A percentile compares a stretch with the other conserved stretches of the same genome.
phyloP scores from a whole-genome alignment of 2,797 vertebrate species.

The Leucoraja ocellata region DNA sequence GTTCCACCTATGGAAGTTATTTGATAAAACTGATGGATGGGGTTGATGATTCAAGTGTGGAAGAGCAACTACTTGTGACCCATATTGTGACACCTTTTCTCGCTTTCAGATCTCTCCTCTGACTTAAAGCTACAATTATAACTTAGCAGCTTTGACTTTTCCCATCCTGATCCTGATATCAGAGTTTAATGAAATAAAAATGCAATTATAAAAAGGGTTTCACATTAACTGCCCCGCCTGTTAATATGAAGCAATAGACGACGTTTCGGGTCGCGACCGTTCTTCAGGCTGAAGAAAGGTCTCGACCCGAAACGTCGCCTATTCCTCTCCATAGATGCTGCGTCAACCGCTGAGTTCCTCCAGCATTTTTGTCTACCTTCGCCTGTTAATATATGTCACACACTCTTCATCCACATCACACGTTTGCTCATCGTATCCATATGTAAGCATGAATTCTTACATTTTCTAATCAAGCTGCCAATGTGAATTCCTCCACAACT shows the following conservation, averaged over 20 bases:
- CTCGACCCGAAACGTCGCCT: no score
- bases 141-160: neutral
- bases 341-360: no score
- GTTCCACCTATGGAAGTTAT: neutral
- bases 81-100: neutral
- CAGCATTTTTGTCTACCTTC: no score
- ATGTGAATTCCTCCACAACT: neutral
- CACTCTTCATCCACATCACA: neutral
- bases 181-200: neutral
- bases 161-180: neutral
- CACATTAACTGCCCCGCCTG: neutral
- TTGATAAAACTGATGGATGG: neutral
- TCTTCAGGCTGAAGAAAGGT: no score
- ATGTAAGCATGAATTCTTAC: neutral
- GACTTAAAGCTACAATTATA: neutral
- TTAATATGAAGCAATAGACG: neutral
- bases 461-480: neutral
- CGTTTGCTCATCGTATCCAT: neutral
- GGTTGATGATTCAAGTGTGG: neutral
- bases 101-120: neutral
- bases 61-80: neutral
- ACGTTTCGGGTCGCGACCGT: no score
- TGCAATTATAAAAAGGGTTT: neutral
- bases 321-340: no score
- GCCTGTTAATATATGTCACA: neutral